A percentile compares a stretch with the other conserved stretches of the same genome.
Evolutionary conservation across 2,797 vertebrate genomes (phyloP).

Genomic region (Crypturellus tataupa): DNA sequence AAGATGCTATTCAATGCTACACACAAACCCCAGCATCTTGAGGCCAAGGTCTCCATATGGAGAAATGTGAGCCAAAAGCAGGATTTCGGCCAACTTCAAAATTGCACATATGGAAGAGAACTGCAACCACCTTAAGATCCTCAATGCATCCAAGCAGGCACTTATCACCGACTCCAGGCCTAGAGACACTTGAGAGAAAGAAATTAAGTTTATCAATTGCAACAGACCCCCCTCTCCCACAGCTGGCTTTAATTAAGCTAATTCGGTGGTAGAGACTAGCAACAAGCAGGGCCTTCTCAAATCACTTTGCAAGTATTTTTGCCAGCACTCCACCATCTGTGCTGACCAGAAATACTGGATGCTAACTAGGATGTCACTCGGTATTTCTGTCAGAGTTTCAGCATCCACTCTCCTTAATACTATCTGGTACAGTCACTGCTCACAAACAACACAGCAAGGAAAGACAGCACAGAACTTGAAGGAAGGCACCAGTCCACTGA

Average conservation of each 20-base stretch:
- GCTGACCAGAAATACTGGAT: background rate
- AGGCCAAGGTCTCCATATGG: slow-evolving; percentile 54
- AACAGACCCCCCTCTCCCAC: slow-evolving; percentile 27
- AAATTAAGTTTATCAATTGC: slow-evolving; percentile 43
- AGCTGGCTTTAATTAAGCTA: slow-evolving; percentile 51
- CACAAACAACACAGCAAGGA: background rate
- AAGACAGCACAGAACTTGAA: background rate
- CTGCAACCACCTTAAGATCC: slow-evolving; percentile 27
- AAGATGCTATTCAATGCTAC: background rate
- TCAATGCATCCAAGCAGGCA: background rate
- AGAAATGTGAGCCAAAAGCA: background rate
- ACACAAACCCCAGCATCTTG: background rate
- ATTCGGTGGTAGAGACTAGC: slow-evolving; percentile 23
- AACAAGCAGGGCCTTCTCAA: slow-evolving; percentile 16
- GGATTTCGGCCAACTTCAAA: slow-evolving; percentile 58
- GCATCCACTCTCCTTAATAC: background rate
- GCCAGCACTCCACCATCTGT: slow-evolving; percentile 32
- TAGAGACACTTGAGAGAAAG: slow-evolving; percentile 11
- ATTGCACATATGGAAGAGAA: slow-evolving; percentile 49
- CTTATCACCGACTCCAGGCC: slow-evolving; percentile 31
- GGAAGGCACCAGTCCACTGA: background rate
- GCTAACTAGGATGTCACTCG: background rate
- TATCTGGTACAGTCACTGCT: background rate
- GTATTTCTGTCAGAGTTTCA: background rate
- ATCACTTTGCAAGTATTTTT: background rate